Conservation (phyloP, 2,888 invertebrate genomes). For the Drosophila infuscata region DNA sequence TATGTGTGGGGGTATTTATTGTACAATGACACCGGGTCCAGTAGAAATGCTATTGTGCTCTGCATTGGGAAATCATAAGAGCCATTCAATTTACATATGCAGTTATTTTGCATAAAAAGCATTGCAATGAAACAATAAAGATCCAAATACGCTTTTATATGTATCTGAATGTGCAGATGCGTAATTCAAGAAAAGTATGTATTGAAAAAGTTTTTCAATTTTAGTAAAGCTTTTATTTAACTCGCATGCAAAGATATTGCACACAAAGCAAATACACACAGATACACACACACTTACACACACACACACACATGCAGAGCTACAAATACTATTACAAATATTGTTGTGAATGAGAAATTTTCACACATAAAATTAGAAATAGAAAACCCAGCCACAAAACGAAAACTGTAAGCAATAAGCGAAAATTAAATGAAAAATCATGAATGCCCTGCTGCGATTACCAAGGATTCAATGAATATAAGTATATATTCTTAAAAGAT, state of each 20-base stretch:
- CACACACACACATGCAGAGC: constrained; percentile 36
- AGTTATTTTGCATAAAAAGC: constrained; percentile 30
- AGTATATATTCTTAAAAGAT: background rate
- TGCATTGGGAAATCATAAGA: constrained; percentile 48
- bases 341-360: constrained; percentile 60
- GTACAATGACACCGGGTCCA: constrained; percentile 7
- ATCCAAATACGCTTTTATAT: constrained; percentile 29
- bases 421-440: constrained; percentile 82
- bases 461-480: background rate
- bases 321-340: constrained; percentile 50
- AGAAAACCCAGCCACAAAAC: constrained; percentile 63
- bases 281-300: background rate
- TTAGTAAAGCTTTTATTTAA: constrained; percentile 77
- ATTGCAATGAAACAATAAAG: constrained; percentile 70
- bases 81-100: constrained; percentile 5
- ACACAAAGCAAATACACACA: constrained; percentile 27
- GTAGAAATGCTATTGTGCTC: constrained; percentile 13
- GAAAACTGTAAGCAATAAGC: constrained; percentile 75
- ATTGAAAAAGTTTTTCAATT: constrained; percentile 80
- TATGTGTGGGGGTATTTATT: background rate
- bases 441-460: constrained; percentile 61
- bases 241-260: constrained; percentile 68
- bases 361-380: constrained; percentile 70
- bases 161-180: constrained; percentile 24
- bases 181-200: constrained; percentile 58